Evolutionary conservation across 2,113 vertebrate genomes (phyloP).

Genomic region (Misgurnus mizolepis): DNA sequence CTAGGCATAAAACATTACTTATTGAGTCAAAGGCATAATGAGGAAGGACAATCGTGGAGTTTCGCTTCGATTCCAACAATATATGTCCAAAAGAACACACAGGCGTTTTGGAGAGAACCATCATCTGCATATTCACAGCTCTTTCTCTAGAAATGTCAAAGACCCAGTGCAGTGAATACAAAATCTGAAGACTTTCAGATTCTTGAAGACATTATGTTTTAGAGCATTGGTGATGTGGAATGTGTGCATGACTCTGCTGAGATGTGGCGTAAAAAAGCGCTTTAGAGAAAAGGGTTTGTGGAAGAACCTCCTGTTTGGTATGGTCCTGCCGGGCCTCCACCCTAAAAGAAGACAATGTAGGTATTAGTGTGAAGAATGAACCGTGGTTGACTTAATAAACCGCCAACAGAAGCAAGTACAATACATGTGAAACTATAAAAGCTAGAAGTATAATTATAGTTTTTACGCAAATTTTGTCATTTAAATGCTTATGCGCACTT

Average conservation of each 20-base stretch:
- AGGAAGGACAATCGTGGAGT: constrained; percentile 21
- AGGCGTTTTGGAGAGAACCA: neutral
- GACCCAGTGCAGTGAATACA: constrained; percentile 43
- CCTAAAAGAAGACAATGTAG: constrained; percentile 68
- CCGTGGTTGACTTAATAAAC: no score
- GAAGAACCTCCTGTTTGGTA: constrained; percentile 90
- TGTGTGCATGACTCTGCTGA: constrained; percentile 13
- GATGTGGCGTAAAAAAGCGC: constrained; percentile 10
- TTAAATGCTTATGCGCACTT: no score
- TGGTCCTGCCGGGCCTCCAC: constrained; percentile 85
- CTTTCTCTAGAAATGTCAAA: constrained; percentile 33
- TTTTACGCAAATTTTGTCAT: no score
- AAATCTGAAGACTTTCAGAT: constrained; percentile 40
- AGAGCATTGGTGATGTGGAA: constrained; percentile 28
- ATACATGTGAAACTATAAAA: no score
- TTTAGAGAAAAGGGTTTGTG: constrained; percentile 96
- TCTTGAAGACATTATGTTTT: constrained; percentile 21
- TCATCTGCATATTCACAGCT: constrained; percentile 20
- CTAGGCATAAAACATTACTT: constrained; percentile 84
- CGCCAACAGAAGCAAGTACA: no score
- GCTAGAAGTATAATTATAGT: no score
- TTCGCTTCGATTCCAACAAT: neutral
- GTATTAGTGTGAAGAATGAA: neutral
- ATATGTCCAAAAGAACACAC: constrained; percentile 30
- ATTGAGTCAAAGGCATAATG: constrained; percentile 87